Base-by-base conservation (phyloP, 2,888 invertebrate species). In the Horisme vitalbata region DNA sequence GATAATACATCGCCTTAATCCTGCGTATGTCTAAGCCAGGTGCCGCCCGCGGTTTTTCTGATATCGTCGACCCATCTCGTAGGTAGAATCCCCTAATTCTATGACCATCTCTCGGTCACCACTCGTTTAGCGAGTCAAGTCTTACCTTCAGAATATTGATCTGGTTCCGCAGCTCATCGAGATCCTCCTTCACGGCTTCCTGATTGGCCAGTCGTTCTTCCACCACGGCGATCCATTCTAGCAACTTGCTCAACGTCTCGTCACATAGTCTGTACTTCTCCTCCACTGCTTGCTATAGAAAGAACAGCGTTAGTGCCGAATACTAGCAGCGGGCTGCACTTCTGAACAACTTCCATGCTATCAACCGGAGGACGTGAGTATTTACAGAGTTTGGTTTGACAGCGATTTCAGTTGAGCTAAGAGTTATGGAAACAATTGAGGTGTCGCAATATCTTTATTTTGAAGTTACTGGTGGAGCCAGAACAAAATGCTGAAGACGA, bases 191-290 rank as follows among this genome's bases (percentile, higher is more conserved):
- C 27, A 96, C 95, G 8, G 96, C 94, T 65, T 96, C 96, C 72
- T 97, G 96, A 57, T 94, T 93, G 30, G 97, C 95, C 59, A 98
- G 91, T 65, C 94, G 92, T 57, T 95, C 94, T 83, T 98, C 97
- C 5, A 97, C 91, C 50, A 95, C 94, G 13, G 93, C 92, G 62
- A 98, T 94, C 97, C 97, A 97, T 80, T 95, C 94, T 63, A 97
- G 90, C 46, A 97, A 91, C 75, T 95, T 95, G 53, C 94, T 93
- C 48, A 97, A 91, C 27, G 94, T 95, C 79, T 97, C 96, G 81
- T 96, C 96, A 84, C 97, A 97, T 67, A 96, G 91, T 76, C 95
- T 95, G 91, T 97, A 97, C 84, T 97, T 97, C 82, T 97, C 97
- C 88, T 97, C 96, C 65, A 97, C 96, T 72, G 97, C 97, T 95